Conservation (phyloP, 2,113 vertebrate species). For the Sprattus sprattus region DNA sequence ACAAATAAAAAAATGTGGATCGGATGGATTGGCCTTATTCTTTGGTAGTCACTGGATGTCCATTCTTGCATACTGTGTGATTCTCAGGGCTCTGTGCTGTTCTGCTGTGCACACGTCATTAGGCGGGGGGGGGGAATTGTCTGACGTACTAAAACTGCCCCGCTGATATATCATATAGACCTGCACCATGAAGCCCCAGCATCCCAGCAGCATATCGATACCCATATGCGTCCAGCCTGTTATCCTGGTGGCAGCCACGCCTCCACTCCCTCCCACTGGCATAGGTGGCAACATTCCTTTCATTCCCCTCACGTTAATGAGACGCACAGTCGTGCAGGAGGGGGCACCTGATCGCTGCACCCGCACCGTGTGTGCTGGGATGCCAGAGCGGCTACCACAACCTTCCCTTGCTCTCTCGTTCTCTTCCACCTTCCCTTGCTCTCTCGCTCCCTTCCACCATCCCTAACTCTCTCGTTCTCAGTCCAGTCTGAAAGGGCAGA, state of each 20-base stretch:
- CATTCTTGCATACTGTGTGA: conserved; percentile 34
- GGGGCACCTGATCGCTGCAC: background rate
- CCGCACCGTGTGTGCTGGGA: background rate
- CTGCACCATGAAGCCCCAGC: background rate
- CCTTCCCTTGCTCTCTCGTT: background rate
- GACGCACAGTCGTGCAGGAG: background rate
- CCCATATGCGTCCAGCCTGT: background rate
- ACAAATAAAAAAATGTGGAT: background rate
- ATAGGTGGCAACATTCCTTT: background rate
- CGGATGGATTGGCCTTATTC: conserved; percentile 17
- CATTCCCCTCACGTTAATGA: background rate
- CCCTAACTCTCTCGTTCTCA: too few species aligned
- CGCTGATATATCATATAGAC: background rate
- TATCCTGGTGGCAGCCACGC: background rate
- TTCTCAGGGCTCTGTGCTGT: background rate
- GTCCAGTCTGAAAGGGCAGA: background rate
- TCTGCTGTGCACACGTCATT: background rate
- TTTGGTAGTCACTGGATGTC: conserved; percentile 39
- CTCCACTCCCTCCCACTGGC: background rate
- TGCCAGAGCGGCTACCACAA: background rate
- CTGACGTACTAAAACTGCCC: conserved; percentile 32
- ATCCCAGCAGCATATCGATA: background rate
- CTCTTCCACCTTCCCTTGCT: too few species aligned
- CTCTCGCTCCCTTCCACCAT: background rate
- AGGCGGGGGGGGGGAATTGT: background rate